Evolutionary conservation across 2,888 invertebrate species (phyloP).

Genomic region (Hofmannophila pseudospretella): DNA sequence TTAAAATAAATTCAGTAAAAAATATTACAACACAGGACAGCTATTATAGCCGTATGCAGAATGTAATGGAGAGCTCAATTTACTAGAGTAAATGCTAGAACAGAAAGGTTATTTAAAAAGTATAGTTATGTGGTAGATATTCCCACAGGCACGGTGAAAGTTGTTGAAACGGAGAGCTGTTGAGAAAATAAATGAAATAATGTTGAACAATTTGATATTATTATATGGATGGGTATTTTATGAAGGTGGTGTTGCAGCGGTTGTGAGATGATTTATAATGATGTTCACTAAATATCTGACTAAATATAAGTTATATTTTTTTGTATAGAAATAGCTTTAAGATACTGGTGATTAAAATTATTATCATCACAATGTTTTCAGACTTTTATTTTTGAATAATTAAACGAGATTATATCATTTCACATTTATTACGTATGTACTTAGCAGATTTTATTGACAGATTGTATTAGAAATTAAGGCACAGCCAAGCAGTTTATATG

Average conservation of each 20-base stretch:
- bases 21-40: too few relatives aligned
- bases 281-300: conserved; percentile 75
- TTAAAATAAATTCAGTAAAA: too few relatives aligned
- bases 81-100: conserved; percentile 13
- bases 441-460: not conserved
- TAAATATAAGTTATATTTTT: conserved; percentile 75
- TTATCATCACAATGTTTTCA: conserved; percentile 52
- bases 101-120: not conserved
- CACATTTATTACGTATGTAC: not conserved
- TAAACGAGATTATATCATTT: not conserved
- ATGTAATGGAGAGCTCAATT: conserved; percentile 36
- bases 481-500: conserved; percentile 40
- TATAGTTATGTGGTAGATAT: conserved; percentile 5
- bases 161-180: conserved; percentile 48
- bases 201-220: conserved; percentile 54
- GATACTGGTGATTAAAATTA: conserved; percentile 65
- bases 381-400: conserved; percentile 21
- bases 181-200: conserved; percentile 31
- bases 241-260: conserved; percentile 69
- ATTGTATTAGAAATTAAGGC: conserved; percentile 16
- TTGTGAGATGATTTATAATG: conserved; percentile 76
- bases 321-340: conserved; percentile 74
- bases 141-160: conserved; percentile 24
- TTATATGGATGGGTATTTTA: conserved; percentile 61
- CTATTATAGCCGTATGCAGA: not conserved